Evolutionary conservation across 2,888 invertebrate species (phyloP).

Genomic region (Drosophila prolongata): DNA sequence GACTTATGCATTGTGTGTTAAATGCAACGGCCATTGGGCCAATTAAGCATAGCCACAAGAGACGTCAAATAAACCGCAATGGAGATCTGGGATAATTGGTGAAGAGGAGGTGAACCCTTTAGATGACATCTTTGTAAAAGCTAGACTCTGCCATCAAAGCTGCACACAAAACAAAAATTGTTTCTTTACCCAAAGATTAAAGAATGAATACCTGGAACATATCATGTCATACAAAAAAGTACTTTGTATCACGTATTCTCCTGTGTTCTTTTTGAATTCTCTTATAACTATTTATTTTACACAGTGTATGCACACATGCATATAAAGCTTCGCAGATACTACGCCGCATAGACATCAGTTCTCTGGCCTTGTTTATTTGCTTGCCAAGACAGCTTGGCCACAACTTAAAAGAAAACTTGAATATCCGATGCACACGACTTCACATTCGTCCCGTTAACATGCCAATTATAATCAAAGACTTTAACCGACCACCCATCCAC

Average conservation of each 20-base stretch:
- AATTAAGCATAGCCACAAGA: slow-evolving; percentile 1
- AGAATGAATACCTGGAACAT: no score
- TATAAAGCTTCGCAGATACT: no score
- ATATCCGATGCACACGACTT: slow-evolving; percentile 68
- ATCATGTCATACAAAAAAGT: no score
- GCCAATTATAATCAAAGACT: slow-evolving; percentile 70
- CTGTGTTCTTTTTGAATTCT: no score
- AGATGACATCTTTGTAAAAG: not conserved
- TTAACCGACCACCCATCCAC: slow-evolving; percentile 1
- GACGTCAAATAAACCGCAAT: slow-evolving; percentile 3
- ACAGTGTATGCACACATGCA: not conserved
- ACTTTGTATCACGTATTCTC: no score
- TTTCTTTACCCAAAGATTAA: no score
- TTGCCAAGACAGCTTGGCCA: not conserved
- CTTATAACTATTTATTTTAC: not conserved
- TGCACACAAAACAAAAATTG: not conserved
- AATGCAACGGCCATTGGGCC: slow-evolving; percentile 44
- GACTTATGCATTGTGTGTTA: slow-evolving; percentile 66
- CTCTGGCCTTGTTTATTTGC: no score
- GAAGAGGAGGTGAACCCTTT: no score
- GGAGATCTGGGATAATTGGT: slow-evolving; percentile 1
- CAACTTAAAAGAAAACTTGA: slow-evolving; percentile 5
- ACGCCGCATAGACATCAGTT: no score
- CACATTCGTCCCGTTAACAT: slow-evolving; percentile 46
- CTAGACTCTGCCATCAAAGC: not conserved